These are phyloP conservation scores for Ophioderma brevispina DNA, from an alignment of 35 echinoderm and acorn worm genomes.

Conservation along the genomic window DNA sequence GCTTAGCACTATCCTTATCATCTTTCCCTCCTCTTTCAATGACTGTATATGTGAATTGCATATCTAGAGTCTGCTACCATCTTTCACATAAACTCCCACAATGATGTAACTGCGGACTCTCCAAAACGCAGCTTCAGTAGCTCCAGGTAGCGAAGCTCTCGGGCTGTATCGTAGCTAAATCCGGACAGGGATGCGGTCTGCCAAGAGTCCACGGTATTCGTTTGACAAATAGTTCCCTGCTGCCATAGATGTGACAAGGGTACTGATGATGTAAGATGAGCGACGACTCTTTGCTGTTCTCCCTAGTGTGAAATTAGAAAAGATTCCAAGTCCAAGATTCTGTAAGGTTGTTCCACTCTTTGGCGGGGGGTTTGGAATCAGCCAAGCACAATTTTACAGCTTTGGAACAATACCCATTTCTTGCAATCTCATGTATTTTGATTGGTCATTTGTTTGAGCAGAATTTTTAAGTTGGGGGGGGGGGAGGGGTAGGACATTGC, in stretches of 20 bases:
- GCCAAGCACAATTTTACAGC: no score
- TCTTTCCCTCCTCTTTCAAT: constrained; percentile 27
- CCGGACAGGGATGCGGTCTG: constrained; percentile 85
- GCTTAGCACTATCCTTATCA: not conserved
- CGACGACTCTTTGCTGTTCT: constrained; percentile 81
- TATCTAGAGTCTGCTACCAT: constrained; percentile 93
- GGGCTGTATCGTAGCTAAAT: constrained; percentile 94
- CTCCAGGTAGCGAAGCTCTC: constrained; percentile 91
- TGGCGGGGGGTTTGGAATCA: no score
- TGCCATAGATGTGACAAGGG: constrained; percentile 91
- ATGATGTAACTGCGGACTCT: constrained; percentile 91
- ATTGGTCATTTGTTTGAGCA: no score
- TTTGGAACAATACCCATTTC: no score
- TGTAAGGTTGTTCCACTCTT: no score
- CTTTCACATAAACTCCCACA: constrained; percentile 99
- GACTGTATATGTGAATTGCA: constrained; percentile 79
- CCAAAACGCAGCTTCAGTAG: constrained; percentile 92
- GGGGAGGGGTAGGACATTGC: no score
- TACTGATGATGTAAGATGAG: constrained; percentile 96
- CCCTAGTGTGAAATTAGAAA: constrained; percentile 28
- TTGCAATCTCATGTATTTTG: no score
- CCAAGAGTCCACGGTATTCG: constrained; percentile 91
- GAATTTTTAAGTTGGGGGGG: no score
- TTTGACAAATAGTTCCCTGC: constrained; percentile 92
- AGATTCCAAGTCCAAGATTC: no score